Evolutionary conservation across 2,888 invertebrate genomes (phyloP).

Genomic region (Rhogogaster chlorosoma): DNA sequence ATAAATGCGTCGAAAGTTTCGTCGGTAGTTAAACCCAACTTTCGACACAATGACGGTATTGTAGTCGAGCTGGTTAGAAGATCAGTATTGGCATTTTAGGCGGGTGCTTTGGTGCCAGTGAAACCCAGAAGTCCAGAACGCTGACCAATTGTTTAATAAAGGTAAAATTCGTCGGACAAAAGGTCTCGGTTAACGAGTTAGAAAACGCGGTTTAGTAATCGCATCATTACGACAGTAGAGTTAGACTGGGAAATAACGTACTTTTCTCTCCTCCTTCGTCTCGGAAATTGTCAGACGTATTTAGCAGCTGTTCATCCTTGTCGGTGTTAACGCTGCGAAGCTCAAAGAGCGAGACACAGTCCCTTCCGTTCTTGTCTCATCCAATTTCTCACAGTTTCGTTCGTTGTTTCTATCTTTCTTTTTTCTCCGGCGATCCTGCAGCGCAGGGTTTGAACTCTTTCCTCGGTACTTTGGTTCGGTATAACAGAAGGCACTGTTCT

Average conservation of each 20-base stretch:
- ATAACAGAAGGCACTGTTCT: slow-evolving; percentile 29
- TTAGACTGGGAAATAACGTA: neutral
- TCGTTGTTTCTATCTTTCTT: neutral
- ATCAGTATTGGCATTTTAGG: slow-evolving; percentile 27
- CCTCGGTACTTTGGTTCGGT: neutral
- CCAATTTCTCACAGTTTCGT: neutral
- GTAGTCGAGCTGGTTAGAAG: neutral
- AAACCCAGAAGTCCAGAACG: neutral
- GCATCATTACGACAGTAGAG: neutral
- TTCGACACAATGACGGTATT: slow-evolving; percentile 33
- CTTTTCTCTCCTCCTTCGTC: neutral
- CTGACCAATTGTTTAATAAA: neutral
- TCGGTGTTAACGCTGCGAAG: neutral
- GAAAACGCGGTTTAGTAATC: neutral
- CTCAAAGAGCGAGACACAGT: slow-evolving; percentile 7
- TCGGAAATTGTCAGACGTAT: slow-evolving; percentile 9
- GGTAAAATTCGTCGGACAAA: neutral
- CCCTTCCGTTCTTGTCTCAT: slow-evolving; percentile 32
- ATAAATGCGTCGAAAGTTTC: slow-evolving; percentile 15
- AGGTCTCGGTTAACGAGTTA: neutral
- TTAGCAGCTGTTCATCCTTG: slow-evolving; percentile 24
- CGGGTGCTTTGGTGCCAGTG: neutral
- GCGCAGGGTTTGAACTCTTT: neutral
- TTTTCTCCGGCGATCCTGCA: neutral
- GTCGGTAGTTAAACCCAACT: neutral